Percentiles rank a stretch among this genome's conserved stretches.
Evolutionary conservation across 2,797 vertebrate genomes (phyloP).

Genomic region (Gorsachius magnificus): DNA sequence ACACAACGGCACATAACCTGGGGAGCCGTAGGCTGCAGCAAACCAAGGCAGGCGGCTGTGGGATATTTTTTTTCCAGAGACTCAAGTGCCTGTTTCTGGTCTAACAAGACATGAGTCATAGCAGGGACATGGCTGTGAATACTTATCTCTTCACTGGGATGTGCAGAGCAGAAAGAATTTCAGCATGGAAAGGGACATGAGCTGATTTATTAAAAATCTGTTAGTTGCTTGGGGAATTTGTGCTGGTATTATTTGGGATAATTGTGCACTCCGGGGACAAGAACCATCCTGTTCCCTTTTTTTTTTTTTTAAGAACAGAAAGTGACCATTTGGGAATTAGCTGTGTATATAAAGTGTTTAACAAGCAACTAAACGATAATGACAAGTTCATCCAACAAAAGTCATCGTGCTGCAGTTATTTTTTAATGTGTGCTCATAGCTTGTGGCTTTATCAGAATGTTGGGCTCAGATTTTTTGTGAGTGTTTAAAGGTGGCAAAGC

Average conservation of each 20-base stretch:
- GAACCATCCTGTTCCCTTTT: background rate
- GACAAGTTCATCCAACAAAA: background rate
- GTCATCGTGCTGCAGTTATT: background rate
- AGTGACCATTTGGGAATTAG: background rate
- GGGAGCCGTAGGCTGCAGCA: background rate
- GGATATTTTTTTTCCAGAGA: background rate
- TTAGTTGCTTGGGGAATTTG: background rate
- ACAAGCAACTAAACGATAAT: background rate
- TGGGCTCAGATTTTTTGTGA: background rate
- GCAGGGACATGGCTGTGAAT: conserved; percentile 30
- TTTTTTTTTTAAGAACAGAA: background rate
- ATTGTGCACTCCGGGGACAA: background rate
- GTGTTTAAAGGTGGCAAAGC: background rate
- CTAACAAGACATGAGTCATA: conserved; percentile 51
- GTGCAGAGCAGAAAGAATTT: conserved; percentile 16
- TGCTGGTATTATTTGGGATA: background rate
- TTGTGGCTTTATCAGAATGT: background rate
- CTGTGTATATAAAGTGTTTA: background rate
- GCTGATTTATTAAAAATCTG: background rate
- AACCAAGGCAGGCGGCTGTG: background rate
- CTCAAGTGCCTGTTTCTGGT: conserved; percentile 15
- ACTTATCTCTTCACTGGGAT: conserved; percentile 25
- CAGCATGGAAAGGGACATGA: background rate
- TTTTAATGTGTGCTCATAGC: background rate
- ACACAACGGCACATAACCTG: background rate